Base-by-base conservation (phyloP, 2,888 invertebrate species). In the Eumerus sabulonum region DNA sequence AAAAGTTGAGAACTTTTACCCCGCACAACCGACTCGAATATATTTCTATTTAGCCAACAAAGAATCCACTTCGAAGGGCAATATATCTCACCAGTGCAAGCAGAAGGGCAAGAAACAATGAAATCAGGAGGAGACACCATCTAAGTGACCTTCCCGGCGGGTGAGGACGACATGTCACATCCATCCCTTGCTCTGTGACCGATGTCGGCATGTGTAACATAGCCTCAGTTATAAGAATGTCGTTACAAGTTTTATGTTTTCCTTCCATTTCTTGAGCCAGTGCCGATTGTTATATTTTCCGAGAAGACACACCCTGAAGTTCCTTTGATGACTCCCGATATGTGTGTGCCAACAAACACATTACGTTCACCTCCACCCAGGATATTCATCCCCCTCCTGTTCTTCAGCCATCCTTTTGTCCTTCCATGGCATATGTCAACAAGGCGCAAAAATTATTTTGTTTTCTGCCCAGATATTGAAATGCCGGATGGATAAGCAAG, bases 381-480 rank as follows among this genome's bases (percentile, higher is more conserved):
- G 27, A 27, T n/a, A n/a, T 27, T 27, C 27, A 27, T 27, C 7
- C 27, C 3, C 3, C 7, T 50, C 19, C n/a, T n/a, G n/a, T n/a
- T n/a, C n/a, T n/a, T n/a, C n/a, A n/a, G 1, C 38, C 45, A 66
- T 54, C 27, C 35, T 42, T 38, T 13, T 40, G 42, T 18, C 38
- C 9, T 50, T 18, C 38, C 9, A 9, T 42, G 64, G 54, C 64
- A 64, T 38, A 40, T 62, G 40, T 77, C 72, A 72, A 76, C 66
- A 72, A 51, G 36, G 5, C 67, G 18, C 53, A 11, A 44, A 44
- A 71, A 73, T 51, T 47, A 67, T 72, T 67, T 62, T 67, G 67
- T 73, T 73, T 73, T 59, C 57, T 53, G 17, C 9, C 36, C 57
- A 67, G 67, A 73, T 68, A 72, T 77, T 72, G 62, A 72, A 77